Evolutionary conservation across 2,797 vertebrate species (phyloP), one percentile per base, ranked within the genome.

Genomic region (Petrocephalus sullivani): DNA sequence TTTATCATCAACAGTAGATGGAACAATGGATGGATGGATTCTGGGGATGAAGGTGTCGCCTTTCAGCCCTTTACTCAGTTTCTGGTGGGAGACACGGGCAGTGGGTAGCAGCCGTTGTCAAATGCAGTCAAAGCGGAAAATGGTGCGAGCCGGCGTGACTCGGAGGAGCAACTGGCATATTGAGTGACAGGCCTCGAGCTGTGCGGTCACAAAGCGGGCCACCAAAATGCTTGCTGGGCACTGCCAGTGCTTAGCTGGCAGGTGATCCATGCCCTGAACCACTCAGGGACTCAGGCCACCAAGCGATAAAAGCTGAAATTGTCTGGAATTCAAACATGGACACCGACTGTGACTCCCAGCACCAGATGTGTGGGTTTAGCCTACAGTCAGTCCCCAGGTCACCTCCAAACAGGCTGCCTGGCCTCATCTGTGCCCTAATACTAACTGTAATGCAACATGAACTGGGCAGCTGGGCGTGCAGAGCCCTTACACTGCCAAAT

Each of bases 391-490:
- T 9, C 56, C 28, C 28, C 33, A 33, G 19, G 53, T 86, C 56
- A 4, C 75, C 14, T 81, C 75, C 75, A 81, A 88, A 9, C 64
- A 6, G 60, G 60, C 53, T 88, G 1, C 85, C 89, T 87, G 75
- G 19, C 84, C 90, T 88, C 83, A 61, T 49, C 67, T 67, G 86
- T 90, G 86, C 87, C 89, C 91, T 87, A 67, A 58, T 89, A 82
- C 75, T 54, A 89, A 87, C 19, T 10, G 88, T 89, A 84, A 91
- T 92, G 90, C 87, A 89, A 90, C 56, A 86, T 91, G 90, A 92
- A 92, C 81, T 60, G 89, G 89, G 91, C 90, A 90, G 89, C 92
- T 92, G 90, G 2, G 88, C 92, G 92, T 93, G 92, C 12, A 54
- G 60, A 60, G 33, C 56, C 46, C 58, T 64, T 60, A 49, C 91